phyloP scores from a whole-genome alignment of 2,113 vertebrate species.

The Oncorhynchus gorbuscha region DNA sequence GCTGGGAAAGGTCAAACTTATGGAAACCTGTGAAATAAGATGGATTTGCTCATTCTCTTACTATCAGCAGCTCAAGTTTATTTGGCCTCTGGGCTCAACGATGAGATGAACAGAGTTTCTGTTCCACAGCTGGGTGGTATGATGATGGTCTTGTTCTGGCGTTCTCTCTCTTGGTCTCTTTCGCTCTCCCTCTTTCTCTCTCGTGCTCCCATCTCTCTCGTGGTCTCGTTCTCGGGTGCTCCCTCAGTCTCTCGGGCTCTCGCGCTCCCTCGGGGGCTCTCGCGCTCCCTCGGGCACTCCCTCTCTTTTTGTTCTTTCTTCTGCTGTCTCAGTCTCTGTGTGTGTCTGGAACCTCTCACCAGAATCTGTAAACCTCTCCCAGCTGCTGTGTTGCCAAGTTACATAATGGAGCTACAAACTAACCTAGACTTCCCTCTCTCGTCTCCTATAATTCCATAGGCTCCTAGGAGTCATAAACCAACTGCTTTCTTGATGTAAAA shows the following conservation, averaged over 20 bases:
- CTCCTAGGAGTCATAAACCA: constrained; percentile 12
- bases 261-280: accelerated
- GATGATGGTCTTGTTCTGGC: background rate
- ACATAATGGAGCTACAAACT: background rate
- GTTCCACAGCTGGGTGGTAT: background rate
- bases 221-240: no score
- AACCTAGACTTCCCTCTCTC: background rate
- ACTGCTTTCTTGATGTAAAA: background rate
- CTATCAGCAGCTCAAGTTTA: background rate
- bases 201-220: no score
- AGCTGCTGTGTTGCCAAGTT: constrained; percentile 13
- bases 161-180: no score
- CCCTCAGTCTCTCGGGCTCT: no score
- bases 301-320: no score
- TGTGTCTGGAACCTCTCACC: background rate
- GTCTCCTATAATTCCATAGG: background rate
- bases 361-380: constrained; percentile 23
- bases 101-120: background rate
- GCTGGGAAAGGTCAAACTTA: background rate
- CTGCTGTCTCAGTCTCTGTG: no score
- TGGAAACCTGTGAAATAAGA: background rate
- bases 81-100: background rate
- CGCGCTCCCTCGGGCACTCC: no score
- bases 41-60: background rate
- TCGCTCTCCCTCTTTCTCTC: no score